Conservation (phyloP, 1,140 invertebrate genomes). For the Zaprionus tsacasi region DNA sequence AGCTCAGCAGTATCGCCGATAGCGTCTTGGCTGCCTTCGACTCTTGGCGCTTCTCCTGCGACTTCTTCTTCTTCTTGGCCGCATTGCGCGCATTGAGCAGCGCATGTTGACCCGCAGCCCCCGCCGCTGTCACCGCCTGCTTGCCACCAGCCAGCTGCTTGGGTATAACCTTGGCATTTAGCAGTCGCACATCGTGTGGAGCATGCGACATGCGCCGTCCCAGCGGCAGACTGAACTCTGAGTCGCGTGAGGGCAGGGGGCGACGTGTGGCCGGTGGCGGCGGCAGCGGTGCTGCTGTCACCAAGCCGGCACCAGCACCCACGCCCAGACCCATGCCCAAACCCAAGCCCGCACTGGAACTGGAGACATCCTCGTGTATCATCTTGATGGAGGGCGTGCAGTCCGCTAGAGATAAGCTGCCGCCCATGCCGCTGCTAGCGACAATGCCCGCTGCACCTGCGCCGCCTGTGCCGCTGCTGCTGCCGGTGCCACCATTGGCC, state of each 20-base stretch:
- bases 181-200: slow-evolving; percentile 91
- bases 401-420: slow-evolving; percentile 37
- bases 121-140: slow-evolving; percentile 83
- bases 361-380: slow-evolving; percentile 90
- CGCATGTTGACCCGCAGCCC: slow-evolving; percentile 84
- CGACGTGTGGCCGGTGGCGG: slow-evolving; percentile 62
- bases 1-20: slow-evolving; percentile 97
- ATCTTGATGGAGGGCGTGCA: slow-evolving; percentile 91
- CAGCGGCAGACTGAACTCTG: slow-evolving; percentile 77
- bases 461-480: slow-evolving; percentile 70
- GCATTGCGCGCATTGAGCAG: slow-evolving; percentile 86
- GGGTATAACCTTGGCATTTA: slow-evolving; percentile 93
- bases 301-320: slow-evolving; percentile 57
- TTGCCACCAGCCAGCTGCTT: slow-evolving; percentile 89
- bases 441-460: slow-evolving; percentile 76
- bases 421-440: slow-evolving; percentile 57
- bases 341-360: slow-evolving; percentile 55
- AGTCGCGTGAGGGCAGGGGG: slow-evolving; percentile 75
- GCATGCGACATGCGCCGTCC: slow-evolving; percentile 89
- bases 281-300: slow-evolving; percentile 27
- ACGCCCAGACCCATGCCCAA: slow-evolving; percentile 21
- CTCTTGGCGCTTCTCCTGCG: slow-evolving; percentile 98
- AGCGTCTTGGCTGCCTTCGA: slow-evolving; percentile 99
- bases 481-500: slow-evolving; percentile 78
- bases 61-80: slow-evolving; percentile 94